Evolutionary conservation across 2,888 invertebrate species (phyloP).

Genomic region (Suillia variegata): DNA sequence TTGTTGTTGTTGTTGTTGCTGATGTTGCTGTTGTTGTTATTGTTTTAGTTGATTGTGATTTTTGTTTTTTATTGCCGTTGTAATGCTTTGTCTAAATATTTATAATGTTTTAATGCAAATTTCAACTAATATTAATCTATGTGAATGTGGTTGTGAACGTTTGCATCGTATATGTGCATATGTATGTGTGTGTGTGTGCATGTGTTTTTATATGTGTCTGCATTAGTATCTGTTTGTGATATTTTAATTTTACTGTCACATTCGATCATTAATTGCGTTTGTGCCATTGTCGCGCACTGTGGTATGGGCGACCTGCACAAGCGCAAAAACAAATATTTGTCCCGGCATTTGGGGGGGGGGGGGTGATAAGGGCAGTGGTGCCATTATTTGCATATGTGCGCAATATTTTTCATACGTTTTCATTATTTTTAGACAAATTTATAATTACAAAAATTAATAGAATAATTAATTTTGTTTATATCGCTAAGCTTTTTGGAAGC

Average conservation of each 20-base stretch:
- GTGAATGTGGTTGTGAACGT: slow-evolving; percentile 23
- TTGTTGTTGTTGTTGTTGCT: slow-evolving; percentile 10
- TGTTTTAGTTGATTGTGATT: slow-evolving; percentile 9
- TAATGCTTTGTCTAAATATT: slow-evolving; percentile 54
- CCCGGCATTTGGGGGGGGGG: not conserved
- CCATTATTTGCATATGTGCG: slow-evolving; percentile 6
- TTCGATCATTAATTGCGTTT: slow-evolving; percentile 55
- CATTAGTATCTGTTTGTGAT: slow-evolving; percentile 44
- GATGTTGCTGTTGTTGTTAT: slow-evolving; percentile 6
- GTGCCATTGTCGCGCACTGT: not conserved
- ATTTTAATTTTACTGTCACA: slow-evolving; percentile 57
- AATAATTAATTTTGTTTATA: slow-evolving; percentile 18
- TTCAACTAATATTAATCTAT: slow-evolving; percentile 39
- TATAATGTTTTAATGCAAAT: slow-evolving; percentile 57
- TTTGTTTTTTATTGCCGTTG: slow-evolving; percentile 24
- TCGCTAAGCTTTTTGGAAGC: too few species aligned
- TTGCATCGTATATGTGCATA: too few species aligned
- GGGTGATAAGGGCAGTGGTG: too few species aligned
- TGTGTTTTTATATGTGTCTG: slow-evolving; percentile 23
- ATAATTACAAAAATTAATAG: slow-evolving; percentile 14
- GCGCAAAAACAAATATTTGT: not conserved
- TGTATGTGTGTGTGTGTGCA: slow-evolving; percentile 23
- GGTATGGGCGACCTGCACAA: not conserved
- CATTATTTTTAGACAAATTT: slow-evolving; percentile 15
- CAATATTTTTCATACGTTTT: not conserved